These are phyloP conservation scores for Anoura caudifer DNA, from an alignment of 2,113 vertebrate genomes.

Conservation along the genomic window DNA sequence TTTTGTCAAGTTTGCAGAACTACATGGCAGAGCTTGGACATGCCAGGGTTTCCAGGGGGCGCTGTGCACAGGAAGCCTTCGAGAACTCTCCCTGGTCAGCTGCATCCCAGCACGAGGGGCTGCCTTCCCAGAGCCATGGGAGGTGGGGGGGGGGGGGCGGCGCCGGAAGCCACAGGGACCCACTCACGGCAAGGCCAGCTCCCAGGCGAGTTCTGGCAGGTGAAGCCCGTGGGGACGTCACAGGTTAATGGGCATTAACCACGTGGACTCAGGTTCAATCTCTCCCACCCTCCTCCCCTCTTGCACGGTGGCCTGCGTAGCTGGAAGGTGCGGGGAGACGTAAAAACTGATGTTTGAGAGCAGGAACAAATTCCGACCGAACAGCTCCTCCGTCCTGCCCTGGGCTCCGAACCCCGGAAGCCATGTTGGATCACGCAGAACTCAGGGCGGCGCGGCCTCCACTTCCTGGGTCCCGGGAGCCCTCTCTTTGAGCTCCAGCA, in stretches of 20 bases:
- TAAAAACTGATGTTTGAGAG: neutral
- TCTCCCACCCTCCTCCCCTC: neutral
- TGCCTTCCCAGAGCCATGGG: rapidly evolving
- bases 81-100: neutral
- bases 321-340: neutral
- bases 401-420: neutral
- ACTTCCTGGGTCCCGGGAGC: rapidly evolving
- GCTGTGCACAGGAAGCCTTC: rapidly evolving
- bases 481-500: neutral
- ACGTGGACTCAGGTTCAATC: rapidly evolving
- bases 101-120: no score
- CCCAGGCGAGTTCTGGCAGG: rapidly evolving
- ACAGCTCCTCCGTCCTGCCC: rapidly evolving
- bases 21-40: rapidly evolving
- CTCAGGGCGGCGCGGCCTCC: neutral
- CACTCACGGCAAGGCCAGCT: rapidly evolving
- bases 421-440: neutral
- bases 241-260: rapidly evolving
- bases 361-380: neutral
- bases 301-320: neutral
- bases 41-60: rapidly evolving
- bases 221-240: rapidly evolving
- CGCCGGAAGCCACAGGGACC: neutral
- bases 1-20: rapidly evolving
- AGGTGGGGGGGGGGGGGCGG: rapidly evolving